Conservation (phyloP, 2,113 vertebrate genomes). For the Phyllostomus discolor region DNA sequence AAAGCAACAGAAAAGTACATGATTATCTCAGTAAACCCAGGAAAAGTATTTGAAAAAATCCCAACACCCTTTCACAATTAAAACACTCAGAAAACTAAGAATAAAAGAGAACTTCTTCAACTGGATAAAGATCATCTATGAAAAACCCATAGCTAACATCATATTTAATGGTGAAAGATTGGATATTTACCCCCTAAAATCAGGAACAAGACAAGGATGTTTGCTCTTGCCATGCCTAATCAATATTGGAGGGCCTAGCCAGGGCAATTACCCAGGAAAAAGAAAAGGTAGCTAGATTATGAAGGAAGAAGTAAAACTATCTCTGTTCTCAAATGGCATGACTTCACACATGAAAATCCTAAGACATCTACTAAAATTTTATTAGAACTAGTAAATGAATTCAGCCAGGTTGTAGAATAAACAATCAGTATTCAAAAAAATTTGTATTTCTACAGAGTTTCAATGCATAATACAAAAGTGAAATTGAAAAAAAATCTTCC, state of each 20-base stretch:
- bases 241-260: background rate
- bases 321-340: background rate
- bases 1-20: background rate
- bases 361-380: background rate
- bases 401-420: background rate
- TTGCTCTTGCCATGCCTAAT: background rate
- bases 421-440: background rate
- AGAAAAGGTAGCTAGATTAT: background rate
- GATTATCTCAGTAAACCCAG: background rate
- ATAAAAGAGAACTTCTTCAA: background rate
- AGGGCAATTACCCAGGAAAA: background rate
- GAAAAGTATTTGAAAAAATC: background rate
- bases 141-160: background rate
- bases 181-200: background rate
- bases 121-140: background rate
- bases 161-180: background rate
- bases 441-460: background rate
- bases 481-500: background rate
- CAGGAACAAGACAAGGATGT: background rate
- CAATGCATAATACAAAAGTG: background rate
- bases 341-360: background rate
- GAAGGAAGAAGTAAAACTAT: background rate
- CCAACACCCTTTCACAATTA: background rate
- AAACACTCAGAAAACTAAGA: background rate
- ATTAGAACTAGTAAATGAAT: background rate